phyloP scores from a whole-genome alignment of 2,797 vertebrate species.

The Sebastolobus alascanus region DNA sequence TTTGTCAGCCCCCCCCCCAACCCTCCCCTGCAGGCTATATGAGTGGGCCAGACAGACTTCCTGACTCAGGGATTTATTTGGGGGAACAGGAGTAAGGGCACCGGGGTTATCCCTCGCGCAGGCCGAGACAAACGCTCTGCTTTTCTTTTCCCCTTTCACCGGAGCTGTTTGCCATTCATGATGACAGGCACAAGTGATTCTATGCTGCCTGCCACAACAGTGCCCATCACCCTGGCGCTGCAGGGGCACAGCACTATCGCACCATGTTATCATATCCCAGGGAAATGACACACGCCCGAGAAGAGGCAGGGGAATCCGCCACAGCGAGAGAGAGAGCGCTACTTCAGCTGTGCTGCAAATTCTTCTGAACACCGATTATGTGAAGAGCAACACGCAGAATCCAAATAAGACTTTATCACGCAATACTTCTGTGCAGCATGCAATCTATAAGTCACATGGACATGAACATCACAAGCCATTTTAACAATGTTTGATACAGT shows the following conservation, averaged over 20 bases:
- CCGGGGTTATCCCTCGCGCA: constrained; percentile 42
- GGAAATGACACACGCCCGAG: constrained; percentile 14
- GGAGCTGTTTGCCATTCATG: constrained; percentile 52
- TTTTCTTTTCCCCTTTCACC: constrained; percentile 47
- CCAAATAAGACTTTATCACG: constrained; percentile 36
- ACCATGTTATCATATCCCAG: constrained; percentile 41
- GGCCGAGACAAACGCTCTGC: constrained; percentile 42
- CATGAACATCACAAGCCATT: not conserved
- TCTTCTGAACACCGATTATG: constrained; percentile 10
- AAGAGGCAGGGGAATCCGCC: constrained; percentile 6
- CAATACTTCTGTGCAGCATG: constrained; percentile 11
- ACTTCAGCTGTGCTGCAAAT: constrained; percentile 5
- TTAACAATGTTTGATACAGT: not conserved
- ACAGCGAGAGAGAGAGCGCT: not conserved
- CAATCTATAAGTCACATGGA: constrained; percentile 1
- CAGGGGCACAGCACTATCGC: constrained; percentile 37
- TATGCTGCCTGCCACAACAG: constrained; percentile 45
- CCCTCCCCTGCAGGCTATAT: constrained; percentile 67
- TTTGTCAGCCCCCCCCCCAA: constrained; percentile 60
- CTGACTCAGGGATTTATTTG: constrained; percentile 85
- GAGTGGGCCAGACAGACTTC: constrained; percentile 80
- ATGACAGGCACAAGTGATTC: constrained; percentile 63
- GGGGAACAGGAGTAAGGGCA: constrained; percentile 46
- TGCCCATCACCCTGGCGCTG: constrained; percentile 28
- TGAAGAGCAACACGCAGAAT: constrained; percentile 38